These are phyloP conservation scores for Atopsyche davidsoni DNA, from an alignment of 1,140 invertebrate genomes.

Conservation along the genomic window DNA sequence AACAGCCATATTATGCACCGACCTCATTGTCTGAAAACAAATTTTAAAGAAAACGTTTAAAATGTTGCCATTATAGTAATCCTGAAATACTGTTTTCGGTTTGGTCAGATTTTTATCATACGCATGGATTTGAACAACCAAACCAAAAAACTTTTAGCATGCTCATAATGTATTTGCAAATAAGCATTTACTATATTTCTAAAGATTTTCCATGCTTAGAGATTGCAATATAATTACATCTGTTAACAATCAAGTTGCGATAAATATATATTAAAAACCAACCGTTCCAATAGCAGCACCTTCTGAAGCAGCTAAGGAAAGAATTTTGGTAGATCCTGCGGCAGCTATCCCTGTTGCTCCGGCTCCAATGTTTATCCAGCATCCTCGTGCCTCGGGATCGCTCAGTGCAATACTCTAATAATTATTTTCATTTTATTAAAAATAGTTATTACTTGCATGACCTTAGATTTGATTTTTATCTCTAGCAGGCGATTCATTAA, in stretches of 20 bases:
- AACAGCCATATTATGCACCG: conserved; percentile 4
- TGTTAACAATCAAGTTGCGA: conserved; percentile 19
- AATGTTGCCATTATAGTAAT: no score
- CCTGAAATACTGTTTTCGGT: no score
- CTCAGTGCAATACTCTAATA: conserved; percentile 33
- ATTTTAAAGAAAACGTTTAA: conserved; percentile 6
- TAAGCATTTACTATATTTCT: neutral
- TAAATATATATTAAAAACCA: no score
- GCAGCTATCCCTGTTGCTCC: conserved; percentile 35
- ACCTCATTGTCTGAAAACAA: conserved; percentile 3
- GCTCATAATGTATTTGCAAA: no score
- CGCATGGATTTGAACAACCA: no score
- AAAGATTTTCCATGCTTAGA: neutral
- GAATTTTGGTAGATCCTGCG: conserved; percentile 31
- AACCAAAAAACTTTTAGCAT: no score
- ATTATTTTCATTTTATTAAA: neutral
- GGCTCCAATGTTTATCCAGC: conserved; percentile 38
- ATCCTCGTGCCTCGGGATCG: conserved; percentile 35
- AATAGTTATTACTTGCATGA: neutral
- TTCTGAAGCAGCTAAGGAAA: conserved; percentile 13
- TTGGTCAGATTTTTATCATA: no score
- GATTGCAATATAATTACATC: neutral
- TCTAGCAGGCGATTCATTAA: no score
- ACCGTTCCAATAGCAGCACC: conserved; percentile 23
- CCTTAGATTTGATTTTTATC: neutral